These are phyloP conservation scores for Gymnothorax reevesii DNA, from an alignment of 2,797 vertebrate species.

Conservation along the genomic window DNA sequence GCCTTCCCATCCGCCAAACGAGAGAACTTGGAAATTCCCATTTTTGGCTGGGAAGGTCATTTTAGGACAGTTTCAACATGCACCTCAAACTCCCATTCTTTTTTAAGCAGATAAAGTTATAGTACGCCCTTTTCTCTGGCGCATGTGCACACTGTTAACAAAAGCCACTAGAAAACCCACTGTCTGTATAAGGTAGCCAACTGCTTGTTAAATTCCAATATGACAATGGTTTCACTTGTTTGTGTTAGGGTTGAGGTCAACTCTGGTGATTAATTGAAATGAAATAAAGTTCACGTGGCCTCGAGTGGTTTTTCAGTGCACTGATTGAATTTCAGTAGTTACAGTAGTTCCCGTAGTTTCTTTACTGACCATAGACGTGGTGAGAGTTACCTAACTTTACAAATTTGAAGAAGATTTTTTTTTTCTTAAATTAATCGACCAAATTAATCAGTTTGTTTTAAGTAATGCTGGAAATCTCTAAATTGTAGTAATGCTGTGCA, in stretches of 20 bases:
- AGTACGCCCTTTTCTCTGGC: neutral
- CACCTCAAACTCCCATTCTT: neutral
- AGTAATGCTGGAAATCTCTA: too few species aligned
- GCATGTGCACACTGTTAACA: neutral
- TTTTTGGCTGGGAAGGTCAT: neutral
- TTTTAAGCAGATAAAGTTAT: neutral
- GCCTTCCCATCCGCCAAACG: slow-evolving; percentile 62
- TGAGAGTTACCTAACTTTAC: too few species aligned
- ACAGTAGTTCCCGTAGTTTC: too few species aligned
- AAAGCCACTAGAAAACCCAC: neutral
- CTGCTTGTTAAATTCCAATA: neutral
- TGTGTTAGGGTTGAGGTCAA: neutral
- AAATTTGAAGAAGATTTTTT: too few species aligned
- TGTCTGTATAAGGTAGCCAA: neutral
- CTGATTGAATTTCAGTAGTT: neutral
- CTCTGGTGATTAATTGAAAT: neutral
- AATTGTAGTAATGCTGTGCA: neutral
- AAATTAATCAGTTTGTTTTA: too few species aligned
- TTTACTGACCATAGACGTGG: too few species aligned
- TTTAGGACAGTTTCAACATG: neutral
- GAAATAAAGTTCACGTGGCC: neutral
- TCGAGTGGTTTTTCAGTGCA: too few species aligned
- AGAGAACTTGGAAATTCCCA: neutral
- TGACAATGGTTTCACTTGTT: neutral
- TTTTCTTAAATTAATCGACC: too few species aligned